These are phyloP conservation scores for Sceliomorpha sp. DNA, from an alignment of 2,888 invertebrate species.

Conservation along the genomic window DNA sequence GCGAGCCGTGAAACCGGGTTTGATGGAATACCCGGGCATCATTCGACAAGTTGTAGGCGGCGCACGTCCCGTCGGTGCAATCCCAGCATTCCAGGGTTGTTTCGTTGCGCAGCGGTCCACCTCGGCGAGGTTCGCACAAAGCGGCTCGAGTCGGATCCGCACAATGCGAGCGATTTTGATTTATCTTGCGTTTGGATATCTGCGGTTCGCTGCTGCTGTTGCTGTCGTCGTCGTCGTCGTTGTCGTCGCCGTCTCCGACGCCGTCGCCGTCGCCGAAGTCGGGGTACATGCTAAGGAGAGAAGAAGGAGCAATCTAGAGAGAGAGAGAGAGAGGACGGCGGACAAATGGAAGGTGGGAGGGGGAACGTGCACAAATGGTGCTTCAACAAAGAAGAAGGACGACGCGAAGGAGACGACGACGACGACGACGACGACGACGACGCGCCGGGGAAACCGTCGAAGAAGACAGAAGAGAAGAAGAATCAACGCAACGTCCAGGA, in stretches of 20 bases:
- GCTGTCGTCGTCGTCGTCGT: constrained; percentile 26
- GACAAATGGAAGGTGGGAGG: constrained; percentile 32
- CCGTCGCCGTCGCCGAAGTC: constrained; percentile 35
- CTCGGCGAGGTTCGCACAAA: constrained; percentile 29
- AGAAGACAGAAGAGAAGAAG: no score
- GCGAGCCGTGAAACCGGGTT: no score
- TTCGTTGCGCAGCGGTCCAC: constrained; percentile 33
- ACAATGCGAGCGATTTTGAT: constrained; percentile 65
- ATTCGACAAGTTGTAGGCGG: constrained; percentile 47
- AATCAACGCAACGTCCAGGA: no score
- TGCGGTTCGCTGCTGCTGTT: constrained; percentile 23
- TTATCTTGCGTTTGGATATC: constrained; percentile 63
- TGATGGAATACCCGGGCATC: constrained; percentile 49
- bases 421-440: no score
- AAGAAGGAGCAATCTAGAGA: constrained; percentile 8
- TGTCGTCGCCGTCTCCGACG: no score
- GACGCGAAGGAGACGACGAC: no score
- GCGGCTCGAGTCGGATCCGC: constrained; percentile 44
- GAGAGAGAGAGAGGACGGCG: constrained; percentile 19
- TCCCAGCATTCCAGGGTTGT: constrained; percentile 51
- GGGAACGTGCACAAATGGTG: constrained; percentile 48
- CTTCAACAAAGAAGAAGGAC: no score
- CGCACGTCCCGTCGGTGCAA: constrained; percentile 50
- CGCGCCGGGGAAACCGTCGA: no score
- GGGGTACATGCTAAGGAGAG: constrained; percentile 6